phyloP scores from a whole-genome alignment of 2,888 invertebrate species.

The Eucera pruinosa region DNA sequence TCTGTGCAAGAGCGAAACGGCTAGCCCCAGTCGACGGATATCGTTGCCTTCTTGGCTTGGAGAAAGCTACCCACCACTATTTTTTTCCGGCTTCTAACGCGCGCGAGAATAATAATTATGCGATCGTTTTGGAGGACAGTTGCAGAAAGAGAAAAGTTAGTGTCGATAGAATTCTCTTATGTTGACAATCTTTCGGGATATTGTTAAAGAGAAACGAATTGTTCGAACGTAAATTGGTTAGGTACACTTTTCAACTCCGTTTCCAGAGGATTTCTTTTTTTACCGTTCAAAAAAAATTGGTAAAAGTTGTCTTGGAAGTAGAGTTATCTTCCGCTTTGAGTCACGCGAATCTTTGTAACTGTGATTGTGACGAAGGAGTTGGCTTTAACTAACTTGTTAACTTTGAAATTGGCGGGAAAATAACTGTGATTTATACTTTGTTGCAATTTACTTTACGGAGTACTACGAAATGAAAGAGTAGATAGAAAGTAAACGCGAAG shows the following conservation, averaged over 20 bases:
- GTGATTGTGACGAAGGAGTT: neutral
- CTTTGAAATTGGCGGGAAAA: neutral
- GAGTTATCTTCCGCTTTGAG: neutral
- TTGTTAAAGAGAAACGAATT: neutral
- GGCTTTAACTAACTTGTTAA: neutral
- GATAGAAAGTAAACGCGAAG: no score
- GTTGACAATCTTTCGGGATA: neutral
- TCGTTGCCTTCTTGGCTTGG: constrained; percentile 53
- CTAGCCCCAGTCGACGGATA: constrained; percentile 37
- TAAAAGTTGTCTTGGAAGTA: neutral
- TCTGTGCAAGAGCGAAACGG: constrained; percentile 27
- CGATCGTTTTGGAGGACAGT: neutral
- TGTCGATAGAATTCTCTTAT: neutral
- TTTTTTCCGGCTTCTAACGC: constrained; percentile 13
- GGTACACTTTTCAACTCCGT: neutral
- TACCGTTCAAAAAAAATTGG: neutral
- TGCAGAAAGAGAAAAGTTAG: neutral
- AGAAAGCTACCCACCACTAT: constrained; percentile 58
- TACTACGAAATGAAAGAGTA: neutral
- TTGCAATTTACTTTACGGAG: neutral
- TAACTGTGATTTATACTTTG: neutral
- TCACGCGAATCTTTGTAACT: no score
- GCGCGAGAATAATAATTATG: neutral
- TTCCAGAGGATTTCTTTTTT: neutral
- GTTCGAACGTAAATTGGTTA: neutral